Base-by-base conservation (phyloP, 2,797 vertebrate genomes). In the Pitangus sulphuratus region DNA sequence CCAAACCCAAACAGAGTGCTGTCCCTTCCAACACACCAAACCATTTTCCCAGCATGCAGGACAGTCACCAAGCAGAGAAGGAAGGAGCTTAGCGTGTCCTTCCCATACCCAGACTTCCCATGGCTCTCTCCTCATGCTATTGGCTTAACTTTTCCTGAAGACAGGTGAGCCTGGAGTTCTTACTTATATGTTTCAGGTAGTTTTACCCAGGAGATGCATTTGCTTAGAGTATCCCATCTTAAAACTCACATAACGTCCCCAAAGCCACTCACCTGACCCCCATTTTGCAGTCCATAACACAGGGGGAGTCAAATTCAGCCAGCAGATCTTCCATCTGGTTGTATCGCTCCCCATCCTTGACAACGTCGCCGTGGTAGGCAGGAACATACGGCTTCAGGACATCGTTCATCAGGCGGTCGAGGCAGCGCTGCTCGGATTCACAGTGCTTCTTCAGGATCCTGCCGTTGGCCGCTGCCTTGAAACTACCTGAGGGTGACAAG, bases 211-310 rank as follows among this genome's bases (percentile, higher is more conserved):
- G 28, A 75, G 8, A 81, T 8, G 16, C 17, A 28, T 69, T 89
- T 88, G 18, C 45, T 93, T 72, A 37, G 8, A 75, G 12, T 5
- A 50, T 33, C 54, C 37, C 31, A 19, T 25, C 61, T 57, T 37
- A n/a, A 65, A 74, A 24, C 26, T 42, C 45, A 61, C 56, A 42
- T 30, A 48, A 7, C 0, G 0, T 9, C 25, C 33, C 39, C 33
- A 42, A 1, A 6, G 22, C 33, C 76, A 93, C 99, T 98, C 93
- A 99, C 99, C 99, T 99, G 93, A 99, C 93, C 6, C 99, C 99
- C 99, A 99, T 99, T 97, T 99, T 99, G 97, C 99, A 99, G 98
- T 99, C 99, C 99, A 99, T 99, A 90, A 99, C 99, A 3, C 99
- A 99, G 1, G 99, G 99, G 33, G 97, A 98, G 95, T 99, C 99